Conservation (phyloP, 2,113 vertebrate species). For the Tupaia chinensis region DNA sequence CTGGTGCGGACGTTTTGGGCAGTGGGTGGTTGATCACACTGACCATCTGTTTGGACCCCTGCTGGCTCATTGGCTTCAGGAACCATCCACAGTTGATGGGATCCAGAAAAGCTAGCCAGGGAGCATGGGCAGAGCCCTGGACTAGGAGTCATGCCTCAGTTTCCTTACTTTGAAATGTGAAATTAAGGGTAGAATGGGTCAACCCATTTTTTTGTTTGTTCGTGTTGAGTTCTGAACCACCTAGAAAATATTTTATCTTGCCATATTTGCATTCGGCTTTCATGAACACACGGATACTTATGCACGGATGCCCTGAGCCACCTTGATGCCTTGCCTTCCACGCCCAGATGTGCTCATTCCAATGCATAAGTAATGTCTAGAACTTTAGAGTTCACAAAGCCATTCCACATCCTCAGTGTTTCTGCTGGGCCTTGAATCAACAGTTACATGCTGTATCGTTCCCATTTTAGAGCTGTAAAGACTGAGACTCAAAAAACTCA, state of each 20-base stretch:
- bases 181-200: neutral
- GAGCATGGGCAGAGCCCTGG: neutral
- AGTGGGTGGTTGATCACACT: constrained; percentile 75
- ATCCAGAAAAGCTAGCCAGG: constrained; percentile 9
- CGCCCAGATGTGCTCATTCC: neutral
- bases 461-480: neutral
- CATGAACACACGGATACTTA: neutral
- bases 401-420: neutral
- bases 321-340: neutral
- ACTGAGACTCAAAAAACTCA: neutral
- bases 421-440: neutral
- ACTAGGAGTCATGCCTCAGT: neutral
- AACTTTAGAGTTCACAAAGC: neutral
- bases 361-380: too few relatives aligned
- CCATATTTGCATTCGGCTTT: constrained; percentile 74
- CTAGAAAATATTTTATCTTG: constrained; percentile 78
- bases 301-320: neutral
- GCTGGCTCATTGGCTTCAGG: constrained; percentile 80
- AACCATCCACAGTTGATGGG: constrained; percentile 81
- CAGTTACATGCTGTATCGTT: neutral
- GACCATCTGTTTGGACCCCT: constrained; percentile 76
- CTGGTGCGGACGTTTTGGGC: constrained; percentile 56
- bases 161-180: constrained; percentile 39
- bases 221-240: neutral
- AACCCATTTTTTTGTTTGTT: neutral